Evolutionary conservation across 2,797 vertebrate genomes (phyloP), one percentile per base, ranked within the genome.

Genomic region (Sebastes ruberrimus): DNA sequence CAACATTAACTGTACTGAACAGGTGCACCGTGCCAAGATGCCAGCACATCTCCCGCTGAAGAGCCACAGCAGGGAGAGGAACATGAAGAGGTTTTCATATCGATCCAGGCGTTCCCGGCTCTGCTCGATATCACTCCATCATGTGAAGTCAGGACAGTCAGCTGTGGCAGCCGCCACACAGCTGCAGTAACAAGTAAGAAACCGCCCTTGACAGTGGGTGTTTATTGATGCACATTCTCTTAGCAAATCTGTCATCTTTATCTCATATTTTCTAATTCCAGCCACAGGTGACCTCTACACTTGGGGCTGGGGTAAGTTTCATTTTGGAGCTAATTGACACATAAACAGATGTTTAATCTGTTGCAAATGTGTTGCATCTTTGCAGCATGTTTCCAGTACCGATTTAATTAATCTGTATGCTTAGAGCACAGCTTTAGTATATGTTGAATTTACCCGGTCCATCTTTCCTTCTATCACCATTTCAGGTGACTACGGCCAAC

Each of bases 241-340:
- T 56, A 14, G 22, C 83, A 95, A 95, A 90, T 22, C 3, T 52
- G 6, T 22, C 14, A 66, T 73, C 10, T 33, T 57, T 42, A 61
- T 71, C 10, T 73, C 3, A 1, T 42, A 61, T 82, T 77, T 76
- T 72, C 23, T 70, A 2, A 25, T 93, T 95, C 83, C 91, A 99
- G 98, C 95, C 5, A 79, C 82, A 0, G 97, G 98, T 0, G 94
- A 97, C 72, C 96, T 99, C 59, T 99, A 97, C 90, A 98, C 98
- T 18, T 99, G 98, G 98, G 98, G 98, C 84, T 99, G 98, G 98
- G 98, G 98, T 99, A 95, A 97, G 90, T 53, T 56, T 78, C 14
- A 11, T 49, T 66, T 67, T 59, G 0, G 2, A 81, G 3, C 16
- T 56, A 4, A 63, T 7, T 65, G 59, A 55, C 4, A 33, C n/a